These are phyloP conservation scores for Hylomyscus alleni DNA, from an alignment of 2,797 vertebrate species.

Conservation along the genomic window DNA sequence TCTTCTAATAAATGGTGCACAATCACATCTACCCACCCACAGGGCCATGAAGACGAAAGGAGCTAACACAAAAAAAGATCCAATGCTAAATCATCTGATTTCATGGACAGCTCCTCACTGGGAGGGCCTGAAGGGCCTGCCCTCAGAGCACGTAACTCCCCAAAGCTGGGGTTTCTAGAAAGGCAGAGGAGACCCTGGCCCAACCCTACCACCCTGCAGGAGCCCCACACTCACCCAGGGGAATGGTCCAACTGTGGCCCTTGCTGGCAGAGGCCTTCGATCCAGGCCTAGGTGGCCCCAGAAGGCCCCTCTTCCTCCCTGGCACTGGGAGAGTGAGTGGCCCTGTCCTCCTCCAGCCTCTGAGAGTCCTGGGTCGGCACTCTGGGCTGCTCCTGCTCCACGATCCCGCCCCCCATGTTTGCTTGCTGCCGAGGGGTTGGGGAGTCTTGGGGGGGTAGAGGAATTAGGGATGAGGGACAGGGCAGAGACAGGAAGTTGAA, in stretches of 20 bases:
- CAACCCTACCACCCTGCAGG: background rate
- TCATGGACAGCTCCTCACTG: background rate
- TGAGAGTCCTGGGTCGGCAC: constrained; percentile 95
- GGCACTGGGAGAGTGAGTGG: constrained; percentile 94
- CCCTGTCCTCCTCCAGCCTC: constrained; percentile 93
- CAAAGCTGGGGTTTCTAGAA: background rate
- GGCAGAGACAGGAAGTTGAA: constrained; percentile 44
- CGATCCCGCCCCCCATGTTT: constrained; percentile 90
- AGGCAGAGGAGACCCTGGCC: background rate
- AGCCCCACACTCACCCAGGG: constrained; percentile 50
- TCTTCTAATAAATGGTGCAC: background rate
- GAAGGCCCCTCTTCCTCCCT: constrained; percentile 84
- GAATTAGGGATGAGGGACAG: background rate
- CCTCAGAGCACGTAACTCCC: background rate
- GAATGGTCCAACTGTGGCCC: background rate
- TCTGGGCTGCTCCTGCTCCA: constrained; percentile 90
- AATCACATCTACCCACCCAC: background rate
- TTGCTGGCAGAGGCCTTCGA: background rate
- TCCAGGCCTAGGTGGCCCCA: constrained; percentile 4
- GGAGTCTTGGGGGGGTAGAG: constrained; percentile 88
- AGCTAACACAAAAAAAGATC: background rate
- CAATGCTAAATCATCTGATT: background rate
- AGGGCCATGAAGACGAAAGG: background rate
- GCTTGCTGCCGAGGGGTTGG: constrained; percentile 94
- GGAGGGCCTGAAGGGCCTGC: background rate